These are phyloP conservation scores for Caenorhabditis drosophilae DNA, from an alignment of 2,888 invertebrate species.

Conservation along the genomic window DNA sequence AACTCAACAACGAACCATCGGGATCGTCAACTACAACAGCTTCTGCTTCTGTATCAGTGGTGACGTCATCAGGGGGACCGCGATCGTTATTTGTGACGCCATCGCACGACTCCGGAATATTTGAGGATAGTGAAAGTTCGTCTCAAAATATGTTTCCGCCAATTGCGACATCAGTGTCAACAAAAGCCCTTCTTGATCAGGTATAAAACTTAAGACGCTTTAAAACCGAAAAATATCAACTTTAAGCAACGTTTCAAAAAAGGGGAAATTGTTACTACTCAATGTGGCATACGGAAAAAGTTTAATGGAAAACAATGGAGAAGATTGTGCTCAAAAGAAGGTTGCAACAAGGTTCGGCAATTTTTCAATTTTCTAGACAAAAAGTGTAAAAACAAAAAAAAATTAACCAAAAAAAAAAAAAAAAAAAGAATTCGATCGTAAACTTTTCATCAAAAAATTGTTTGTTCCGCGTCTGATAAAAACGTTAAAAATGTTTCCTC, in stretches of 20 bases:
- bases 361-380: neutral
- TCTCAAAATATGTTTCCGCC: conserved; percentile 15
- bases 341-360: conserved; percentile 71
- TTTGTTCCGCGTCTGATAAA: too few relatives aligned
- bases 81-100: conserved; percentile 25
- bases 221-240: neutral
- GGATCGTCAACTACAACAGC: too few relatives aligned
- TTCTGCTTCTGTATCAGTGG: too few relatives aligned
- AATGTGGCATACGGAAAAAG: conserved; percentile 95
- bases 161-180: conserved; percentile 17
- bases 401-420: neutral
- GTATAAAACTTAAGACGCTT: conserved; percentile 2
- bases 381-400: too few relatives aligned
- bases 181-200: conserved; percentile 35
- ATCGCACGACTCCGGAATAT: conserved; percentile 27
- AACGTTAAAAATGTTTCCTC: too few relatives aligned
- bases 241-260: conserved; percentile 73
- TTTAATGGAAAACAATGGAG: conserved; percentile 99
- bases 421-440: neutral
- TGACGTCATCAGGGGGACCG: conserved; percentile 11
- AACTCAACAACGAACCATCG: too few relatives aligned
- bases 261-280: conserved; percentile 83
- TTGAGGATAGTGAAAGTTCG: conserved; percentile 11
- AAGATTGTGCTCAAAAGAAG: conserved; percentile 90
- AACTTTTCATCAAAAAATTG: too few relatives aligned